Conservation (phyloP, 2,113 vertebrate genomes). For the Isichthys henryi region DNA sequence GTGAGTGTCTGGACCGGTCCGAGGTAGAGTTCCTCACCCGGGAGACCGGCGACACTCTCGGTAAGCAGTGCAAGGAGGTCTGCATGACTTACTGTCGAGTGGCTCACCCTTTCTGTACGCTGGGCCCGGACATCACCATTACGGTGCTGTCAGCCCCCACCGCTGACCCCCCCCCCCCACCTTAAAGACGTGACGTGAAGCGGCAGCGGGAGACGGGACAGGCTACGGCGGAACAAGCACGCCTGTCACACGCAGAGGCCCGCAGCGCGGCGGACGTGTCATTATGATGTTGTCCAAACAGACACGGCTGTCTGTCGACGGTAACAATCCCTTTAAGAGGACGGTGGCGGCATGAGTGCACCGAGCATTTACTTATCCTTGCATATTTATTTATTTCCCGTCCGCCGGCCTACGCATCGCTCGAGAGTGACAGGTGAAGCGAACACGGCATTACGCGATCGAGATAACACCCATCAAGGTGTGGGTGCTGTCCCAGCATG, state of each 20-base stretch:
- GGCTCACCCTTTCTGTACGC: not conserved
- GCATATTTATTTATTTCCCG: constrained; percentile 42
- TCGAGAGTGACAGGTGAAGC: not conserved
- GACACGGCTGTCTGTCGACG: constrained; percentile 50
- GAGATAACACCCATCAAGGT: constrained; percentile 33
- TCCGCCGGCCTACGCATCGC: constrained; percentile 17
- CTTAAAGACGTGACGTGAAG: constrained; percentile 50
- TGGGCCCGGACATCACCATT: constrained; percentile 33
- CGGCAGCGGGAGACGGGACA: constrained; percentile 14
- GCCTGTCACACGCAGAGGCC: constrained; percentile 51
- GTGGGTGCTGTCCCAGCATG: constrained; percentile 32
- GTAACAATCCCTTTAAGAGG: constrained; percentile 46
- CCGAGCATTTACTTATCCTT: constrained; percentile 2
- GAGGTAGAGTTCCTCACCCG: not conserved
- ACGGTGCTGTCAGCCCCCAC: constrained; percentile 49
- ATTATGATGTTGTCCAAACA: constrained; percentile 55
- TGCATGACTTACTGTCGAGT: not conserved
- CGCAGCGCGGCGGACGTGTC: constrained; percentile 40
- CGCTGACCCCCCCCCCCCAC: constrained; percentile 32
- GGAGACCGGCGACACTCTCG: not conserved
- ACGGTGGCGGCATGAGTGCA: constrained; percentile 28
- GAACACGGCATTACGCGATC: constrained; percentile 20
- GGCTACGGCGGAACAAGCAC: constrained; percentile 21
- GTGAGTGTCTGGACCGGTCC: not conserved
- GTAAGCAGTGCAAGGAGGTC: not conserved